Evolutionary conservation across 2,888 invertebrate species (phyloP), one percentile per base, ranked within the genome.

Genomic region (Strigamia crassipes): DNA sequence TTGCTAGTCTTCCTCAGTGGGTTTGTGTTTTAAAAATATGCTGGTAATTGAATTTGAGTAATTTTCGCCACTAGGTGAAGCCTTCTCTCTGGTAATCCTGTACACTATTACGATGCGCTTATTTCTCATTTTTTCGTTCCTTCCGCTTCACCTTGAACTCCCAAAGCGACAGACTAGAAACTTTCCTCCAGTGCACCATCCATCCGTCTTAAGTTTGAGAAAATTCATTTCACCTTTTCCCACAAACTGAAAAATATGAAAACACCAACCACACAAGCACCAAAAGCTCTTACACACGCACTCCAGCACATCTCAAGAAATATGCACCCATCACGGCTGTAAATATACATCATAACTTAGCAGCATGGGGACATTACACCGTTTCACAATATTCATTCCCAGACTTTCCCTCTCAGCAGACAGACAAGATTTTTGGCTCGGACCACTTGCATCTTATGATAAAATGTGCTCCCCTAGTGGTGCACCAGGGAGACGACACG

Each of bases 271-370:
- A 10, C n/a, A 18, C 21, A 61, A 61, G 61, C n/a, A 61, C 21
- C 21, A 61, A 61, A 61, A 61, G 61, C 61, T 61, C 61, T 61
- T 61, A 61, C 15, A 61, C 21, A 61, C 18, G 61, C 61, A 61
- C 21, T 21, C 61, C 61, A 12, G 34, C 21, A 15, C 61, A n/a
- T 61, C 18, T 21, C 21, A 23, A 61, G 61, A 61, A 61, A 61
- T 61, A 61, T 61, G 61, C 61, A 61, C 21, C 61, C 23, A 61
- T 23, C 61, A 61, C 10, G 10, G 18, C 61, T 61, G 61, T 61
- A 61, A 61, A 61, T 61, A 61, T 61, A 61, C 61, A 61, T 61
- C 61, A 61, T 61, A 61, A 61, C 61, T 61, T 61, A 61, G 61
- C 61, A 10, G n/a, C 61, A 18, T 21, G 10, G 61, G 61, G 61